Percentiles rank a stretch among this genome's conserved stretches.
Evolutionary conservation across 2,888 invertebrate species (phyloP).

Genomic region (Cinara cedri): DNA sequence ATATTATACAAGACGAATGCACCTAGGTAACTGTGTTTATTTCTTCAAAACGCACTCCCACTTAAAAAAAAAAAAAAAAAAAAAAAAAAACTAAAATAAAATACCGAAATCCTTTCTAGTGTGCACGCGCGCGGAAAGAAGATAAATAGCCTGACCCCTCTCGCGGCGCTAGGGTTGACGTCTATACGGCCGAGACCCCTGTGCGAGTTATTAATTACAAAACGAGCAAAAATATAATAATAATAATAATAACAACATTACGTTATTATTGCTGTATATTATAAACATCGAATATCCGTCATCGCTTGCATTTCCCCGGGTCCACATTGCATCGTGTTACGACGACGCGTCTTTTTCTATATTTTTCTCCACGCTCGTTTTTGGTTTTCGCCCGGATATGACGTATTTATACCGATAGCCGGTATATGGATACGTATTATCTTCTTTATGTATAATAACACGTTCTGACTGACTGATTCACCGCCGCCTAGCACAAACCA

Average conservation of each 20-base stretch:
- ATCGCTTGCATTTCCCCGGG: conserved; percentile 27
- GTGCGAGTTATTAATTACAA: conserved; percentile 42
- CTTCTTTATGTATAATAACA: too few relatives aligned
- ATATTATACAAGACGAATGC: conserved; percentile 53
- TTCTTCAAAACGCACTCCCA: conserved; percentile 22
- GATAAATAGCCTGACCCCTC: conserved; percentile 47
- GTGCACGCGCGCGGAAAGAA: conserved; percentile 9
- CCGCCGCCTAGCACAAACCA: too few relatives aligned
- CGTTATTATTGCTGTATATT: too few relatives aligned
- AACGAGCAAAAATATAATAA: conserved; percentile 36
- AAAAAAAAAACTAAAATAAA: conserved; percentile 16
- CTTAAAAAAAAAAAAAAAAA: conserved; percentile 6
- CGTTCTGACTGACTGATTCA: too few relatives aligned
- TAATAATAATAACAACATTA: too few relatives aligned
- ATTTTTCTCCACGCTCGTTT: conserved; percentile 12
- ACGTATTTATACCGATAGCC: too few relatives aligned
- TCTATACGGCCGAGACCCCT: conserved; percentile 38
- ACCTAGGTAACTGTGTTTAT: not conserved
- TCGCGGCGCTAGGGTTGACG: conserved; percentile 50
- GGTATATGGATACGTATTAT: too few relatives aligned
- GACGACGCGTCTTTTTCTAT: conserved; percentile 10
- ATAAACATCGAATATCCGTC: conserved; percentile 27
- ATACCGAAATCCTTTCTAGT: conserved; percentile 41
- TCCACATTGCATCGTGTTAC: not conserved
- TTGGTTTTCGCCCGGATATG: not conserved